These are phyloP conservation scores for Progne subis DNA, from an alignment of 2,113 vertebrate species.

Conservation along the genomic window DNA sequence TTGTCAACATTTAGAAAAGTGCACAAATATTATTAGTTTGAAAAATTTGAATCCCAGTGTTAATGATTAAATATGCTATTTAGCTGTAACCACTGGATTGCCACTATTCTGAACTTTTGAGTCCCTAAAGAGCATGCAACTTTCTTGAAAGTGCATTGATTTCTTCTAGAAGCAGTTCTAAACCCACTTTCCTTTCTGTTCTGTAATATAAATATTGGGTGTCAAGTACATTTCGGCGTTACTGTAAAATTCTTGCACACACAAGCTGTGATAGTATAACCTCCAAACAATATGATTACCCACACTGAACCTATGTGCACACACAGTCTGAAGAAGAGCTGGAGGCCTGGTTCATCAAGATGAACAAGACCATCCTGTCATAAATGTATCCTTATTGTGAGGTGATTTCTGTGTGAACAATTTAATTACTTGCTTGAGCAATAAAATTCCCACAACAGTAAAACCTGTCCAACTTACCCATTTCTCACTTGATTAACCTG, in stretches of 20 bases:
- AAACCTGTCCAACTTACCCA: neutral
- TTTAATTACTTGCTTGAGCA: slow-evolving; percentile 46
- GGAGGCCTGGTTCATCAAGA: neutral
- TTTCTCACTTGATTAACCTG: slow-evolving; percentile 33
- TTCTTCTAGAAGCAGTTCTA: neutral
- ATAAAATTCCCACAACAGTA: slow-evolving; percentile 17
- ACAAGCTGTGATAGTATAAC: neutral
- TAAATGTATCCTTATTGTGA: slow-evolving; percentile 23
- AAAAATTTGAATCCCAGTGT: neutral
- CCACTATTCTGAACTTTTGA: neutral
- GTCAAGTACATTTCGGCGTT: neutral
- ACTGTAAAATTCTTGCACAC: neutral
- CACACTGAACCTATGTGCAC: neutral
- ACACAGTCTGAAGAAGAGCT: neutral
- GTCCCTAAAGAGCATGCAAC: neutral
- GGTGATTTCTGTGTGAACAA: slow-evolving; percentile 3
- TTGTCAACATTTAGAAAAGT: neutral
- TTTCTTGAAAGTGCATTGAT: neutral
- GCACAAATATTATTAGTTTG: neutral
- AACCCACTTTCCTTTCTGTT: neutral
- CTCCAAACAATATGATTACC: neutral
- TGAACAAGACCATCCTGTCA: slow-evolving; percentile 7
- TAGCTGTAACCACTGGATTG: neutral
- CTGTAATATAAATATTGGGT: neutral
- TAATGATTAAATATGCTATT: neutral